Evolutionary conservation across 2,113 vertebrate species (phyloP).

Genomic region (Atractosteus spatula): DNA sequence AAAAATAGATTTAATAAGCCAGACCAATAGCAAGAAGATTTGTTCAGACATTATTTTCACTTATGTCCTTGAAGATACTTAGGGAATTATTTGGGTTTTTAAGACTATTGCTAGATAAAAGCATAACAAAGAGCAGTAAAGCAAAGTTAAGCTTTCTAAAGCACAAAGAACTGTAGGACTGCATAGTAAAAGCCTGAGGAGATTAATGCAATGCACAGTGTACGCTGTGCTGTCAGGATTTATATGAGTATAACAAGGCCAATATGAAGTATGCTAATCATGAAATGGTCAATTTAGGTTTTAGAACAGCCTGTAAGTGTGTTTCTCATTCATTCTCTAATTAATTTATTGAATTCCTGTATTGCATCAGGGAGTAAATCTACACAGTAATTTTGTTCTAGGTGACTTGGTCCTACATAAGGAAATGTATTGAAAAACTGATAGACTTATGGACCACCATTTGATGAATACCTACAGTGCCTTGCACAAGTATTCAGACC

Average conservation of each 20-base stretch:
- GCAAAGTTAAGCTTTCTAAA: constrained; percentile 45
- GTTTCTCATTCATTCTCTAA: no score
- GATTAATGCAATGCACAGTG: constrained; percentile 13
- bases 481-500: no score
- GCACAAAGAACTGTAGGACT: constrained; percentile 9
- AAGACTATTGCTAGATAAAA: constrained; percentile 54
- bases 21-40: not conserved
- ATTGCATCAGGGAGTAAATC: no score
- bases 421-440: not conserved
- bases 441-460: no score
- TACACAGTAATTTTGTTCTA: no score
- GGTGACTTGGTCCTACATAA: not conserved
- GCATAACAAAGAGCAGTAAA: constrained; percentile 41
- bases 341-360: no score
- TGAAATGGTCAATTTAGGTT: no score
- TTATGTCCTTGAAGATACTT: no score
- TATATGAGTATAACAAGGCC: not conserved
- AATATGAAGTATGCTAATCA: constrained; percentile 6
- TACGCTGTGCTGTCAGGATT: not conserved
- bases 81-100: constrained; percentile 29
- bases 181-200: constrained; percentile 12
- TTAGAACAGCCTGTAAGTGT: no score
- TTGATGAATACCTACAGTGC: no score
- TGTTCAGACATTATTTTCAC: not conserved
- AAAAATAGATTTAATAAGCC: not conserved